A percentile compares a stretch with the other conserved stretches of the same genome.
Evolutionary conservation across 2,797 vertebrate species (phyloP).

Genomic region (Tiaroga cobitis): DNA sequence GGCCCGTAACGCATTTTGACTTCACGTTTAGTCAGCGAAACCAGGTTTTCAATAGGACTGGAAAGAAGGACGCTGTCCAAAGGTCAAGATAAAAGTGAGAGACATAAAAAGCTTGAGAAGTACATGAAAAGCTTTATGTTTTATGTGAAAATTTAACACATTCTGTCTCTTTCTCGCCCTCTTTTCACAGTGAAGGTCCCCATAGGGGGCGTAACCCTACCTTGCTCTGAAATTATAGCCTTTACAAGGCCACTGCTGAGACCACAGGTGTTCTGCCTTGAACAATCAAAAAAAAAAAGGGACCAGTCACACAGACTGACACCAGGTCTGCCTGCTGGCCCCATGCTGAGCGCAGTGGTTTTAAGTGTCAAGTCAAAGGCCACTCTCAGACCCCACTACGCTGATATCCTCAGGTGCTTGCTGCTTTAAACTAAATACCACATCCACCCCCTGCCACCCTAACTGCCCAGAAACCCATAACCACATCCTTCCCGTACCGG

Average conservation of each 20-base stretch:
- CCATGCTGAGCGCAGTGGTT: constrained; percentile 39
- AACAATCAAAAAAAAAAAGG: constrained; percentile 51
- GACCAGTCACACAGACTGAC: constrained; percentile 50
- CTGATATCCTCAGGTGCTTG: constrained; percentile 24
- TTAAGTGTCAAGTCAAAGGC: constrained; percentile 48
- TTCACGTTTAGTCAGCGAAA: constrained; percentile 25
- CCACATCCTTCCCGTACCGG: constrained; percentile 36
- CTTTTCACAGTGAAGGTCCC: constrained; percentile 13
- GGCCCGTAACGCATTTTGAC: constrained; percentile 8
- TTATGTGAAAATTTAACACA: constrained; percentile 7
- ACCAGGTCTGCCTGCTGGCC: constrained; percentile 41
- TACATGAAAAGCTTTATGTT: constrained; percentile 4
- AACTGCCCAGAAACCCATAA: not conserved
- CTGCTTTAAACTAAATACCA: constrained; percentile 41
- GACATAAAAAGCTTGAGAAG: not conserved
- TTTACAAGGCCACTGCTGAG: constrained; percentile 51
- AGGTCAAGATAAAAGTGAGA: constrained; percentile 23
- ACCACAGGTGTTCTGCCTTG: constrained; percentile 54
- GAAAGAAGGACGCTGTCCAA: not conserved
- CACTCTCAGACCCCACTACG: constrained; percentile 24
- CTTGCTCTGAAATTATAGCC: constrained; percentile 61
- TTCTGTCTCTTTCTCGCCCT: not conserved
- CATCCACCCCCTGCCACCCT: not conserved
- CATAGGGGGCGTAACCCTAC: constrained; percentile 55
- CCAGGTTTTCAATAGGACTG: not conserved